These are phyloP conservation scores for Itoplectis maculator DNA, from an alignment of 2,888 invertebrate genomes.

Conservation along the genomic window DNA sequence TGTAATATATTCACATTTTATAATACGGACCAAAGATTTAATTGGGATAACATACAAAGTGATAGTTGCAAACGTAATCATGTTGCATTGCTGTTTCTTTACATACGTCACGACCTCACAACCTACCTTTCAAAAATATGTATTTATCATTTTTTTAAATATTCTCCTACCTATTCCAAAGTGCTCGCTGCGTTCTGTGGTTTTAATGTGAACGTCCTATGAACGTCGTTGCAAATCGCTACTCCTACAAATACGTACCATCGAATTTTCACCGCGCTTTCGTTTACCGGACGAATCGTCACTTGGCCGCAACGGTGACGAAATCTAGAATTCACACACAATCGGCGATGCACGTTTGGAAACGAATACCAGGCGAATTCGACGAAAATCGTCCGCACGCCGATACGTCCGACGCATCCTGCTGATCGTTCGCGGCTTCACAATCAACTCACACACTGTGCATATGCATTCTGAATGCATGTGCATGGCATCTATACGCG, in stretches of 20 bases:
- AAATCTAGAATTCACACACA: slow-evolving; percentile 34
- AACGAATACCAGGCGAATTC: slow-evolving; percentile 13
- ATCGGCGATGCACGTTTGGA: not conserved
- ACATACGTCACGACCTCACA: too few relatives aligned
- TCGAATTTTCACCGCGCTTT: slow-evolving; percentile 59
- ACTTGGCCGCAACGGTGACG: slow-evolving; percentile 44
- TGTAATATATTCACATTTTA: too few relatives aligned
- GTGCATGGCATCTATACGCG: not conserved
- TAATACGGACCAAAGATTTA: too few relatives aligned
- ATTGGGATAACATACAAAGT: too few relatives aligned
- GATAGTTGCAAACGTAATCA: too few relatives aligned
- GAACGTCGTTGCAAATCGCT: slow-evolving; percentile 22
- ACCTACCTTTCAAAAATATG: too few relatives aligned
- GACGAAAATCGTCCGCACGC: slow-evolving; percentile 9
- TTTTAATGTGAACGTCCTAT: slow-evolving; percentile 64
- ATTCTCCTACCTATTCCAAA: not conserved
- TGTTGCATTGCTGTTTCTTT: too few relatives aligned
- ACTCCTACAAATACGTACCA: slow-evolving; percentile 27
- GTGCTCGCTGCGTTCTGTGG: slow-evolving; percentile 52
- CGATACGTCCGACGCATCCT: not conserved
- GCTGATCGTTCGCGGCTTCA: slow-evolving; percentile 3
- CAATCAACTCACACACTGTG: slow-evolving; percentile 21
- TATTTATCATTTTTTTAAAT: too few relatives aligned
- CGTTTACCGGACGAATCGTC: slow-evolving; percentile 45
- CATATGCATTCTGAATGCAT: slow-evolving; percentile 8